Percentiles rank a stretch among this genome's conserved stretches.
These are phyloP conservation scores for Caenorhabditis sulstoni DNA, from an alignment of 2,888 invertebrate genomes.

Conservation along the genomic window DNA sequence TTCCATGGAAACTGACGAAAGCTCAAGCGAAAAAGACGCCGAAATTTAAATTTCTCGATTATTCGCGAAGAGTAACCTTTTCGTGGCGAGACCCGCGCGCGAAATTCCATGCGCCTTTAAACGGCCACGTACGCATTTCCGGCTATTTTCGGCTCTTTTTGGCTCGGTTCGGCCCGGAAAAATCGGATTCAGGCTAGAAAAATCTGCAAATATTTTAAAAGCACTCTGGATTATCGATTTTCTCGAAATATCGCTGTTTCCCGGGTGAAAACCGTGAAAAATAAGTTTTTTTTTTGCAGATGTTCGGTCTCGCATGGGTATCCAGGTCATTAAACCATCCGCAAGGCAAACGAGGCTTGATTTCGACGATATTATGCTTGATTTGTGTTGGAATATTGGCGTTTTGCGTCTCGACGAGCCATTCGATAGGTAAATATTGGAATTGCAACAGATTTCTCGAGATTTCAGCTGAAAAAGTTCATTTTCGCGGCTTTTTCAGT, in stretches of 20 bases:
- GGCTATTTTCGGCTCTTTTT: conserved; percentile 13
- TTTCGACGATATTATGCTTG: conserved; percentile 62
- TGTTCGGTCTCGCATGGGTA: conserved; percentile 66
- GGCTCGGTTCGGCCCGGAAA: conserved; percentile 3
- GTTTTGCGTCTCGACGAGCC: conserved; percentile 66
- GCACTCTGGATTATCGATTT: not conserved
- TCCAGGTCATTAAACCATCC: conserved; percentile 59
- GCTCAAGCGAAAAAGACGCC: not conserved
- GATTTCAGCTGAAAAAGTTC: not conserved
- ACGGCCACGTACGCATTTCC: conserved; percentile 39
- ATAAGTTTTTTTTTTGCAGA: conserved; percentile 53
- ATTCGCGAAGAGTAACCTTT: conserved; percentile 8
- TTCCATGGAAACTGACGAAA: conserved; percentile 30
- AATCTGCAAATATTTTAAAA: conserved; percentile 1
- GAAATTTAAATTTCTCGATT: conserved; percentile 44
- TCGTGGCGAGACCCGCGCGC: conserved; percentile 46
- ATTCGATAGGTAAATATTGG: conserved; percentile 64
- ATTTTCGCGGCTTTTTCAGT: conserved; percentile 42
- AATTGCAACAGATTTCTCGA: not conserved
- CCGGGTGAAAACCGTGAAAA: conserved; percentile 1
- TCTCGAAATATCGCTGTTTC: not conserved
- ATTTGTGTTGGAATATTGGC: conserved; percentile 61
- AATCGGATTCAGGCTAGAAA: not conserved
- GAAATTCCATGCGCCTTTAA: conserved; percentile 56
- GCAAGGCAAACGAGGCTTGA: conserved; percentile 64